Conservation (phyloP, 2,888 invertebrate species). For the Drosophila prolongata region DNA sequence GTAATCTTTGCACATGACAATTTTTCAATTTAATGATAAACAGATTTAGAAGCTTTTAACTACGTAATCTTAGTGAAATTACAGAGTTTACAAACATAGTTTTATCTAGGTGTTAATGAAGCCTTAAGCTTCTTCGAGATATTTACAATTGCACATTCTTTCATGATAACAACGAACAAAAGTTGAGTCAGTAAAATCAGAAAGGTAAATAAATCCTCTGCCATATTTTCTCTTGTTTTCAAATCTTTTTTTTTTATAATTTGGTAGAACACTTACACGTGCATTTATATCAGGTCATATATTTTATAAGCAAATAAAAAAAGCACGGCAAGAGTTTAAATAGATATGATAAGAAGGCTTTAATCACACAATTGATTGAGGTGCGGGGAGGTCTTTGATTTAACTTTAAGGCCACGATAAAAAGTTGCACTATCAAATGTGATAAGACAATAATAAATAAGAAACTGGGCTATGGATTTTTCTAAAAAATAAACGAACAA, state of each 20-base stretch:
- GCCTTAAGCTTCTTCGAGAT: neutral
- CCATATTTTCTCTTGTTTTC: neutral
- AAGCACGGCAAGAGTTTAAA: slow-evolving; percentile 1
- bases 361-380: slow-evolving; percentile 34
- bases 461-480: neutral
- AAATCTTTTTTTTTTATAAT: slow-evolving; percentile 1
- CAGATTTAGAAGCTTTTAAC: neutral
- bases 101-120: too few relatives aligned
- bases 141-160: neutral
- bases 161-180: neutral
- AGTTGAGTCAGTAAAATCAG: neutral
- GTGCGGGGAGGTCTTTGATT: slow-evolving; percentile 25
- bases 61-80: neutral
- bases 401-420: slow-evolving; percentile 13
- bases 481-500: slow-evolving; percentile 1
- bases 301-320: slow-evolving; percentile 8
- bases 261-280: slow-evolving; percentile 15
- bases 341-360: slow-evolving; percentile 37
- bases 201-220: neutral
- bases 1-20: neutral
- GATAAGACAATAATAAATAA: slow-evolving; percentile 22
- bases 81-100: neutral
- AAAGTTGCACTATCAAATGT: slow-evolving; percentile 6
- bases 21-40: too few relatives aligned
- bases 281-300: slow-evolving; percentile 20